Conservation (phyloP, 2,888 invertebrate genomes). For the Mycogona germanica region DNA sequence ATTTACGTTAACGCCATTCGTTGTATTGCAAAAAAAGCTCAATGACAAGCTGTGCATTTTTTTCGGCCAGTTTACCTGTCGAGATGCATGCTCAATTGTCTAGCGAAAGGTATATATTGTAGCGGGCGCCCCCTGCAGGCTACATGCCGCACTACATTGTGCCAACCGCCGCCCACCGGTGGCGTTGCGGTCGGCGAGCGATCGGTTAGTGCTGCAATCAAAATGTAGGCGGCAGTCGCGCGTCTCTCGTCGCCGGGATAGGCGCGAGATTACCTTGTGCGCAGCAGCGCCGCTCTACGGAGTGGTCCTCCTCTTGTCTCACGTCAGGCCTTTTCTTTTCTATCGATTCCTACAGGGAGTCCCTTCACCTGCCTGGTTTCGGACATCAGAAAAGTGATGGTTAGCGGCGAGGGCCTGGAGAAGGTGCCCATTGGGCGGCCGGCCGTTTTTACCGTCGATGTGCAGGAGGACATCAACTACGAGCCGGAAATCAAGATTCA, state of each 20-base stretch:
- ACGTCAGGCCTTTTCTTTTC: not conserved
- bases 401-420: slow-evolving; percentile 66
- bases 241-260: not conserved
- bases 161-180: not conserved
- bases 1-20: too few species aligned
- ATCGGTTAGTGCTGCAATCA: not conserved
- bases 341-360: slow-evolving; percentile 46
- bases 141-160: too few species aligned
- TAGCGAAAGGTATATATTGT: too few species aligned
- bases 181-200: not conserved
- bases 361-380: slow-evolving; percentile 68
- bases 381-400: slow-evolving; percentile 69
- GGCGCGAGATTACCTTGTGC: not conserved
- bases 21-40: too few species aligned
- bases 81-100: too few species aligned
- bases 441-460: slow-evolving; percentile 76
- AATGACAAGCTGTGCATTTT: too few species aligned
- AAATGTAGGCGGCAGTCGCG: not conserved
- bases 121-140: too few species aligned
- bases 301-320: too few species aligned
- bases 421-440: slow-evolving; percentile 76
- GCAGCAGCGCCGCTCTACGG: too few species aligned
- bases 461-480: slow-evolving; percentile 50
- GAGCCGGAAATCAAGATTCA: slow-evolving; percentile 60
- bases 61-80: slow-evolving; percentile 3